A percentile compares a stretch with the other conserved stretches of the same genome.
Evolutionary conservation across 30 jellyfish, hydroid and myxozoan species (phyloP).

Genomic region (Aurelia sp.): DNA sequence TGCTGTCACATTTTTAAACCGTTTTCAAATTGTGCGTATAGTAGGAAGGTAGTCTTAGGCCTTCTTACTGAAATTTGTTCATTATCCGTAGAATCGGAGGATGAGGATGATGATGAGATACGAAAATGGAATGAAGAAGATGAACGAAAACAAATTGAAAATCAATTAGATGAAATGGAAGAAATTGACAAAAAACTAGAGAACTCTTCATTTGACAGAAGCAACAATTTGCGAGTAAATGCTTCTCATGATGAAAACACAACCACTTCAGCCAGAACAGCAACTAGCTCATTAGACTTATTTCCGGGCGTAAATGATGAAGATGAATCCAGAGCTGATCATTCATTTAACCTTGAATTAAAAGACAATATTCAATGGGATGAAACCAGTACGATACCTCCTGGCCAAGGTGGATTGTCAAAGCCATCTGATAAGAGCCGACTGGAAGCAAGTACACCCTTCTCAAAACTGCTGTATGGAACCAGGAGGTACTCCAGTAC

Average conservation of each 20-base stretch:
- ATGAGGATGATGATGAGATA: constrained; percentile 62
- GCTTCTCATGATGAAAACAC: constrained; percentile 23
- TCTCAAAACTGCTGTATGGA: constrained; percentile 52
- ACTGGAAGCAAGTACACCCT: constrained; percentile 55
- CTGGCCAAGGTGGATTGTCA: constrained; percentile 42
- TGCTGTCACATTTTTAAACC: too few species aligned
- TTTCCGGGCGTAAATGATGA: constrained; percentile 27
- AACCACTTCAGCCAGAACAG: constrained; percentile 30
- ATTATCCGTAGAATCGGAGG: neutral
- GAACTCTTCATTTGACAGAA: neutral
- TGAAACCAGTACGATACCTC: constrained; percentile 56
- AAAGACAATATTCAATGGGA: constrained; percentile 49
- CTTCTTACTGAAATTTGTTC: neutral
- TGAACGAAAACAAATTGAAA: constrained; percentile 56
- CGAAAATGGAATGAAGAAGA: constrained; percentile 79
- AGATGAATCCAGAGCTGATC: neutral
- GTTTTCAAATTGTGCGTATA: too few species aligned
- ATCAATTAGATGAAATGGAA: constrained; percentile 18
- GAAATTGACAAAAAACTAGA: constrained; percentile 12
- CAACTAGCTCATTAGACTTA: constrained; percentile 21
- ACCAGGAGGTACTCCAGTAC: constrained; percentile 20
- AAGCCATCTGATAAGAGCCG: constrained; percentile 5
- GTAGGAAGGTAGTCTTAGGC: neutral
- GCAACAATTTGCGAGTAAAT: too few species aligned
- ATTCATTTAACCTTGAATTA: constrained; percentile 18